Base-by-base conservation (phyloP, 2,797 vertebrate species). In the Tokudaia tokunoshimensis region DNA sequence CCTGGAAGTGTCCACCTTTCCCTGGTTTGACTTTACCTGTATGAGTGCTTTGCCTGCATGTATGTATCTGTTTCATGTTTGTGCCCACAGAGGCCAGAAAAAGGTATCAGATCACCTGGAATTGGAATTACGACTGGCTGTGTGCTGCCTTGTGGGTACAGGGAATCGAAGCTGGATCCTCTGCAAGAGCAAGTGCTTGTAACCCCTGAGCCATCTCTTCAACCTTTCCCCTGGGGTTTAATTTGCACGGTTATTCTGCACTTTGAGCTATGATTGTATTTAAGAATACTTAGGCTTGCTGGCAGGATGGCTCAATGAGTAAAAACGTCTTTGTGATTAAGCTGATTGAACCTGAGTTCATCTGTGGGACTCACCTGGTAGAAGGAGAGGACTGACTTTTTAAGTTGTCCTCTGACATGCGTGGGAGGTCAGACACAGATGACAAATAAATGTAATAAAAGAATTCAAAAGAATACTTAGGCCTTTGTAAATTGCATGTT, bases 401-500 rank as follows among this genome's bases (percentile, higher is more conserved):
- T 52, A 86, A 86, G 20, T 70, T 67, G 83, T 85, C 41, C 29
- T 86, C 63, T 70, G 83, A 70, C 19, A 13, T 70, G 34, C 67
- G 20, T n/a, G n/a, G n/a, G 24, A 57, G 50, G 8, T 41, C 50
- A 74, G 34, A 87, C 6, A 26, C 22, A 87, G 70, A 74, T 20
- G 52, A 37, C 57, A 57, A 87, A 3, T 86, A 72, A 72, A 41
- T 13, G 24, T 19, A 87, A 57, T 70, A 17, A 80, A 80, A 76
- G 52, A 55, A 52, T 52, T 72, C 52, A 52, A 50, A 85, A 47
- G 84, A 74, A 74, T 57, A 19, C 14, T 74, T 57, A 57, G 0
- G 26, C 29, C 88, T 84, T 86, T 78, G 52, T 92, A 67, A 52
- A 50, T 76, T 95, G 80, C 31, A 67, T 79, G 47, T 91, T 84